phyloP scores from a whole-genome alignment of 1,140 invertebrate genomes.

The Bombus pascuorum region DNA sequence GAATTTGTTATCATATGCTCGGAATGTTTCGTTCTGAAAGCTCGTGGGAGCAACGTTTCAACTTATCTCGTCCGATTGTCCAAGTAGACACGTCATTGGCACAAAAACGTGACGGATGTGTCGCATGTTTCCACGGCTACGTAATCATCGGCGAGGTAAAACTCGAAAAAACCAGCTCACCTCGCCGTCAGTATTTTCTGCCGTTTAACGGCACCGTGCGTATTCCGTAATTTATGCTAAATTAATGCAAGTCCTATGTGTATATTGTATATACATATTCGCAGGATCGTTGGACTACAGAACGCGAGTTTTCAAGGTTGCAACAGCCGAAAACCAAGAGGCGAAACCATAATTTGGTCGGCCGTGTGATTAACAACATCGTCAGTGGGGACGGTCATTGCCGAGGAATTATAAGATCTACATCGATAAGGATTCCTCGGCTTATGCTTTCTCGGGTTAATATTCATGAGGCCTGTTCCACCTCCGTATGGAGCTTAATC shows the following conservation, averaged over 20 bases:
- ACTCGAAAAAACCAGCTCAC: not conserved
- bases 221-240: slow-evolving; percentile 23
- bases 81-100: not conserved
- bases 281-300: not conserved
- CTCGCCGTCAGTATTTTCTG: not conserved
- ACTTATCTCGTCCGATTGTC: not conserved
- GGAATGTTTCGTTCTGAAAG: not conserved
- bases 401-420: slow-evolving; percentile 28
- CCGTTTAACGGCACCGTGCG: not conserved
- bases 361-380: slow-evolving; percentile 15
- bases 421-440: slow-evolving; percentile 50
- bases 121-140: slow-evolving; percentile 12
- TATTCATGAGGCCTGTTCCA: slow-evolving; percentile 31
- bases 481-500: slow-evolving; percentile 22
- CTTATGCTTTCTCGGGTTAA: slow-evolving; percentile 34
- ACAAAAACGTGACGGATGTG: slow-evolving; percentile 1
- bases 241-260: not conserved
- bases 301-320: too few species aligned
- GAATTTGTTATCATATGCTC: not conserved
- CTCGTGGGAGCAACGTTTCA: not conserved
- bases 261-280: not conserved
- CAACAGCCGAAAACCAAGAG: not conserved
- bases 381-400: slow-evolving; percentile 31
- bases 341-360: slow-evolving; percentile 18
- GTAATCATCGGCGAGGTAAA: slow-evolving; percentile 13